Conservation (phyloP, 2,797 vertebrate species). For the Halcyon badia region DNA sequence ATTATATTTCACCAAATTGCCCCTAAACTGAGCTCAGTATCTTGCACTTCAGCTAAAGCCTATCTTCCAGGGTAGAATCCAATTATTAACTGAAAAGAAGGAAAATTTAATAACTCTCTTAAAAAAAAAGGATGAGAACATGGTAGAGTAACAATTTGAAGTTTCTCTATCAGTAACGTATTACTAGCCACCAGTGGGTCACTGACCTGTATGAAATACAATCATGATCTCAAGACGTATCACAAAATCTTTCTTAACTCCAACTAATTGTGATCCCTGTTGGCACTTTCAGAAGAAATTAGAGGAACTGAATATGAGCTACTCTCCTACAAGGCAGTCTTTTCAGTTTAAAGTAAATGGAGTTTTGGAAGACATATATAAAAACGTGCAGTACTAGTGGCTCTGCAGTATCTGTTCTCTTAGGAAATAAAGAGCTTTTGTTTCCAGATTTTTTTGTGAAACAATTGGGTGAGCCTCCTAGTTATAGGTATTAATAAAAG, state of each 20-base stretch:
- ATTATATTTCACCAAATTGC: neutral
- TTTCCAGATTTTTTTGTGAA: neutral
- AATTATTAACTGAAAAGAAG: conserved; percentile 11
- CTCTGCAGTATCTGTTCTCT: neutral
- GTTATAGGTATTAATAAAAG: neutral
- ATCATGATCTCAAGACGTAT: neutral
- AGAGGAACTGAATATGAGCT: neutral
- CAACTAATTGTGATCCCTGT: conserved; percentile 6
- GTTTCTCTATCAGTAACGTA: neutral
- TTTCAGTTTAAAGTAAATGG: neutral
- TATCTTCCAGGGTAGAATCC: neutral
- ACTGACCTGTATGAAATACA: conserved; percentile 14
- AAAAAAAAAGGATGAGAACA: neutral
- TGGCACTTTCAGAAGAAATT: neutral
- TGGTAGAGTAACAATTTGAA: neutral
- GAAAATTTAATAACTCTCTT: neutral
- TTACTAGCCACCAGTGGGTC: neutral
- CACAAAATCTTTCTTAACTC: conserved; percentile 7
- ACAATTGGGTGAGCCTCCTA: neutral
- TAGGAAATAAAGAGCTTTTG: neutral
- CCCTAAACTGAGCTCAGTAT: neutral
- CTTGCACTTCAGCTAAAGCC: neutral
- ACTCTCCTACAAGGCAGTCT: neutral
- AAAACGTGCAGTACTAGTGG: neutral
- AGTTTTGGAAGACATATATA: neutral